Evolutionary conservation across 2,797 vertebrate genomes (phyloP), one percentile per base, ranked within the genome.

Genomic region (Coranthus polyacanthus): DNA sequence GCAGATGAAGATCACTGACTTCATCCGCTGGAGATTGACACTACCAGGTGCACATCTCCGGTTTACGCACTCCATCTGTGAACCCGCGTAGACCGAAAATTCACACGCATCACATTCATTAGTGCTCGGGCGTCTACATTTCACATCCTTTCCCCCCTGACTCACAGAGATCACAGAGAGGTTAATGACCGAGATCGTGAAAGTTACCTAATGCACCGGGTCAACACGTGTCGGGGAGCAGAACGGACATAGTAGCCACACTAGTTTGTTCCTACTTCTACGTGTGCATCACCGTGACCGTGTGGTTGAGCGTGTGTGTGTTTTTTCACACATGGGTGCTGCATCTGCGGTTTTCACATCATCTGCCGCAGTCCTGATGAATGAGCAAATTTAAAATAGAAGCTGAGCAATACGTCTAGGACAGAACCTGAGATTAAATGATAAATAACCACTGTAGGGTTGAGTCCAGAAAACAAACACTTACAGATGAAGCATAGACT

Each of bases 1-100:
- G 13, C 12, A 56, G 24, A 71, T 60, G 65, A 81, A 71, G 59
- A 53, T 29, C 24, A 24, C 5, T 73, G 71, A 75, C 53, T 37
- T 81, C 55, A 74, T 61, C 41, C 15, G 3, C 41, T 5, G 6
- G 26, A 79, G 69, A 85, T 12, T 34, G 88, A 84, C 69, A 57
- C 52, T 1, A 75, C 44, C 81, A 87, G 79, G 62, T 85, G 79
- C 49, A 37, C 6, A 13, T 5, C 32, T 22, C 49, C n/a, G n/a
- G 12, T 38, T 41, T 42, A 1, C 1, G n/a, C 29, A 45, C 22
- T 7, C 24, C 24, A 18, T 39, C 18, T 43, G 50, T 57, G 55
- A 53, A 70, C 53, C 4, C 42, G 37, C 24, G 10, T 16, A 29
- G 38, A 38, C 13, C 4, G 15, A 56, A 12, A 68, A 38, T 51